Conservation (phyloP, 35 echinoderm and acorn worm species). For the Heliocidaris tuberculata region DNA sequence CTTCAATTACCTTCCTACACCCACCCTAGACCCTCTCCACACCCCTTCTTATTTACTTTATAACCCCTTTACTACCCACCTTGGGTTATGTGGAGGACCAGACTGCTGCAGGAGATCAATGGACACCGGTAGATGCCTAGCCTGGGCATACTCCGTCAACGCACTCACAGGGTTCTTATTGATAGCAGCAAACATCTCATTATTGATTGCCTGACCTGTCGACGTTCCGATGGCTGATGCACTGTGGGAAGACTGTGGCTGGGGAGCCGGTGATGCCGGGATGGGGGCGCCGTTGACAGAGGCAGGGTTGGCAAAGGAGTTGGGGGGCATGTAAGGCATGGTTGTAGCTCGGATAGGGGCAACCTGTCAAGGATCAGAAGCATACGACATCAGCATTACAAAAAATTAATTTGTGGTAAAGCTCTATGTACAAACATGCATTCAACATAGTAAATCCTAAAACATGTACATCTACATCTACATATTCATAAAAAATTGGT, state of each 20-base stretch:
- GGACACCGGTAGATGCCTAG: constrained; percentile 68
- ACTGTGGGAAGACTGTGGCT: constrained; percentile 43
- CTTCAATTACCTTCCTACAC: not conserved
- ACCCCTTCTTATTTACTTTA: not conserved
- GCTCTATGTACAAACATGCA: too few relatives aligned
- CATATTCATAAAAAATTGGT: too few relatives aligned
- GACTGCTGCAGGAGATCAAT: constrained; percentile 82
- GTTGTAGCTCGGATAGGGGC: constrained; percentile 17
- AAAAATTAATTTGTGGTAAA: too few relatives aligned
- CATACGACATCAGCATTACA: too few relatives aligned
- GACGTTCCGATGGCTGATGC: constrained; percentile 21
- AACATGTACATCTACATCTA: too few relatives aligned
- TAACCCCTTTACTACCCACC: constrained; percentile 52
- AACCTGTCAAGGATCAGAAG: not conserved
- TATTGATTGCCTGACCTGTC: constrained; percentile 51
- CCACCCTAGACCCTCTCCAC: not conserved
- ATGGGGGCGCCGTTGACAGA: not conserved
- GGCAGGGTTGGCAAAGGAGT: constrained; percentile 5
- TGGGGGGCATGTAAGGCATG: constrained; percentile 42
- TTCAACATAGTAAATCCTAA: too few relatives aligned
- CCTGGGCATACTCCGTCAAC: constrained; percentile 95
- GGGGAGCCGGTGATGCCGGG: constrained; percentile 28
- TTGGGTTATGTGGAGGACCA: constrained; percentile 95
- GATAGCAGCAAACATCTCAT: constrained; percentile 72
- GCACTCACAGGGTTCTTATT: constrained; percentile 99